Base-by-base conservation (phyloP, 2,797 vertebrate genomes). In the Alca torda region DNA sequence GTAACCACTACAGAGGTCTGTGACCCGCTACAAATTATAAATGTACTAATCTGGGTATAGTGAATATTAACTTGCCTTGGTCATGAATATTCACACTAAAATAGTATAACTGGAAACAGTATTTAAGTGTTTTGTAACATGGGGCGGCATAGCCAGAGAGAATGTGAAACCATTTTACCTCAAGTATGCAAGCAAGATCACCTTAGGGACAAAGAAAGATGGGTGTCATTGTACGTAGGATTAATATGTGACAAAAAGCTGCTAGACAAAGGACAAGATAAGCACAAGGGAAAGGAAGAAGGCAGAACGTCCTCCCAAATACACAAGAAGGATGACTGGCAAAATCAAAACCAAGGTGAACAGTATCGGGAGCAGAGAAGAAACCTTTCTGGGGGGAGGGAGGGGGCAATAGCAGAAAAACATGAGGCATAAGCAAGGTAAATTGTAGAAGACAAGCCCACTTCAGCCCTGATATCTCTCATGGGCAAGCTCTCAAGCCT, bases 381-480 rank as follows among this genome's bases (percentile, higher is more conserved):
- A 56, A 1, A 4, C 2, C 14, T 68, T 48, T 56, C 11, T 6
- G 3, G 4, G 46, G 35, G 17, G 13, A 48, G 3, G 9, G 6
- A 54, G 14, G 16, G 14, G 14, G 3, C 11, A 84, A 50, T 11
- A 77, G 28, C 5, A 82, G 30, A 56, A 73, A 77, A 50, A n/a
- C 13, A 30, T 5, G 12, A 68, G 18, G 11, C 14, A 45, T 56
- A 30, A 75, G 20, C 35, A 61, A 67, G 17, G 20, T 24, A 56
- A 75, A 56, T n/a, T 31, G 6, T 56, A 56, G 46, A 83, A 75
- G 24, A 70, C 9, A 54, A 78, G 31, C 12, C 31, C 17, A 3
- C 37, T 46, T 79, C 43, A 60, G 15, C 48, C 20, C 20, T 74
- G 23, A 39, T 4, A 5, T 43, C 11, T 51, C 11, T 51, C 31